Evolutionary conservation across 2,113 vertebrate species (phyloP).

Genomic region (Platichthys stellatus): DNA sequence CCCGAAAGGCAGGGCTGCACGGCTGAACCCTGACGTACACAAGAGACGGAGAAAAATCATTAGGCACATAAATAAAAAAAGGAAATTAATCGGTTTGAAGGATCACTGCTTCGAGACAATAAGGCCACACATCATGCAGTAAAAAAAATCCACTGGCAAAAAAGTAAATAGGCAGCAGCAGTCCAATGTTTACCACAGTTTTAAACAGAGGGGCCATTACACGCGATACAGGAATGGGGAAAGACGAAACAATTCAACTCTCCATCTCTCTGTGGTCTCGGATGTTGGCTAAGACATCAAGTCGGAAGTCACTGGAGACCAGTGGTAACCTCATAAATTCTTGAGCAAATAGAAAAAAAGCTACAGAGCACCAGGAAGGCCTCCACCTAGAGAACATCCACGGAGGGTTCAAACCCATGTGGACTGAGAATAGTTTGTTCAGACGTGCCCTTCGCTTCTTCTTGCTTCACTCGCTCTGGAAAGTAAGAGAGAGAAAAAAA

Average conservation of each 20-base stretch:
- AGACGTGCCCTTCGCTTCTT: slow-evolving; percentile 56
- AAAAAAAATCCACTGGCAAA: slow-evolving; percentile 60
- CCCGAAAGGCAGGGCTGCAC: slow-evolving; percentile 94
- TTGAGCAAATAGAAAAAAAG: slow-evolving; percentile 66
- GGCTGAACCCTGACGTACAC: slow-evolving; percentile 88
- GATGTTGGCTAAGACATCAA: slow-evolving; percentile 66
- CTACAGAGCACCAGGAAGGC: slow-evolving; percentile 45
- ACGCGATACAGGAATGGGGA: slow-evolving; percentile 57
- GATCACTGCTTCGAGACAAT: slow-evolving; percentile 52
- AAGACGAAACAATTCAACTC: slow-evolving; percentile 67
- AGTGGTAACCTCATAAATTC: slow-evolving; percentile 71
- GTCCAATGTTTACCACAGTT: slow-evolving; percentile 71
- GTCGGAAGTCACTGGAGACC: slow-evolving; percentile 64
- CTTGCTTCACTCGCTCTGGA: slow-evolving; percentile 56
- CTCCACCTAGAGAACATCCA: slow-evolving; percentile 52
- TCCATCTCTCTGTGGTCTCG: slow-evolving; percentile 65
- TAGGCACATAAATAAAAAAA: slow-evolving; percentile 23
- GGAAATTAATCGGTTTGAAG: slow-evolving; percentile 39
- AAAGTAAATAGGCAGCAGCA: slow-evolving; percentile 67
- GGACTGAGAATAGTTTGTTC: slow-evolving; percentile 50
- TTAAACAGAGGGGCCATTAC: slow-evolving; percentile 68
- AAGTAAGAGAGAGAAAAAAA: slow-evolving; percentile 59
- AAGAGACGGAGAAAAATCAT: slow-evolving; percentile 34
- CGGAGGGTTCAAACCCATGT: slow-evolving; percentile 21
- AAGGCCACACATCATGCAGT: slow-evolving; percentile 64